These are phyloP conservation scores for Plectus sambesii DNA, from an alignment of 1,140 invertebrate genomes.

Conservation along the genomic window DNA sequence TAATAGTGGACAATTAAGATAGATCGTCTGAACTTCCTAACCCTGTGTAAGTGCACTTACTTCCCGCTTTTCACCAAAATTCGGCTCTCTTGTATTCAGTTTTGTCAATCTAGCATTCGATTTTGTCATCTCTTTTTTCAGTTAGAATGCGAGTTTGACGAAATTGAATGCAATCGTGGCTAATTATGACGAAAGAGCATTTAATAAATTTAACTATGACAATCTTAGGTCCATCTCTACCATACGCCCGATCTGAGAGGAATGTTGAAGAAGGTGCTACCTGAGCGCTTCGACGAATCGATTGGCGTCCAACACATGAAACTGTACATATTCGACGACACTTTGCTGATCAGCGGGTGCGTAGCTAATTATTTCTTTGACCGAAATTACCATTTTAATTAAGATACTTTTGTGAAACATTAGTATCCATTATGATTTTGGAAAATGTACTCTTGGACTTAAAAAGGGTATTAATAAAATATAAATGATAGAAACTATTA, in stretches of 20 bases:
- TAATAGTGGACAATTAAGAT: too few relatives aligned
- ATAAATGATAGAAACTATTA: too few relatives aligned
- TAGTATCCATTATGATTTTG: neutral
- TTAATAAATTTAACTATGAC: conserved; percentile 8
- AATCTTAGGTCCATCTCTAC: conserved; percentile 56
- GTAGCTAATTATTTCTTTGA: too few relatives aligned
- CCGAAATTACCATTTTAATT: too few relatives aligned
- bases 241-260: conserved; percentile 84
- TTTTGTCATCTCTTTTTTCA: conserved; percentile 3
- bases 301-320: conserved; percentile 96
- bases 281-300: conserved; percentile 64
- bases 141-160: conserved; percentile 7
- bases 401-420: conserved; percentile 18
- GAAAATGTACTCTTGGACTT: too few relatives aligned
- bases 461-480: too few relatives aligned
- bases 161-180: neutral
- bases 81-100: too few relatives aligned
- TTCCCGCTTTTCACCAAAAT: too few relatives aligned
- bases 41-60: too few relatives aligned
- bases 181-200: too few relatives aligned
- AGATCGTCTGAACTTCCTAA: too few relatives aligned
- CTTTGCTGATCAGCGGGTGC: conserved; percentile 80
- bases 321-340: conserved; percentile 86
- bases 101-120: too few relatives aligned
- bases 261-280: conserved; percentile 61